Percentiles rank a stretch among this genome's conserved stretches.
phyloP scores from a whole-genome alignment of 2,797 vertebrate genomes.

The Melanotaenia pygmaea region DNA sequence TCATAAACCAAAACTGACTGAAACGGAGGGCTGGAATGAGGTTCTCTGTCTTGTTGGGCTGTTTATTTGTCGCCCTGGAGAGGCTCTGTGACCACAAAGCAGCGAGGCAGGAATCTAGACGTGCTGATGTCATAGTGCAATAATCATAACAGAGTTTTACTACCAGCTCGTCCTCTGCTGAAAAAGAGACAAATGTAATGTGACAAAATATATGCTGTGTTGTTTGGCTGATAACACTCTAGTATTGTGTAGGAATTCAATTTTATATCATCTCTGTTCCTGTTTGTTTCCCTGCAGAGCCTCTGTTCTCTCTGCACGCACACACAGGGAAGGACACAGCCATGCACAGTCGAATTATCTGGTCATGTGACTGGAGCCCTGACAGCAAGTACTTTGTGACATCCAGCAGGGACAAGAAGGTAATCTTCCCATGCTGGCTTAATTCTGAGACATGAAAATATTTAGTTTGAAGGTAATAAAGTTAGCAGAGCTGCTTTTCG shows the following conservation, averaged over 20 bases:
- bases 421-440: conserved; percentile 58
- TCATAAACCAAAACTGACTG: conserved; percentile 70
- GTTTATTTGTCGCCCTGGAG: conserved; percentile 55
- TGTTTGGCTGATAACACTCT: not conserved
- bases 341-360: conserved; percentile 94
- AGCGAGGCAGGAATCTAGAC: conserved; percentile 19
- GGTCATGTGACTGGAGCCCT: conserved; percentile 97
- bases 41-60: conserved; percentile 53
- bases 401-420: conserved; percentile 96
- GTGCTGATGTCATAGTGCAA: conserved; percentile 43
- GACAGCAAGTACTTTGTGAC: conserved; percentile 94
- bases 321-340: conserved; percentile 89
- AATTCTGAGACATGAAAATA: not conserved
- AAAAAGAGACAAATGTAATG: conserved; percentile 20
- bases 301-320: conserved; percentile 86
- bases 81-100: conserved; percentile 34
- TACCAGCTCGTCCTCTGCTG: conserved; percentile 26
- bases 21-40: conserved; percentile 55
- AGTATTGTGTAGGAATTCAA: not conserved
- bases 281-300: conserved; percentile 76
- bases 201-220: conserved; percentile 3
- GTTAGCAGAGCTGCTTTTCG: not conserved
- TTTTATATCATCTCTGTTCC: not conserved
- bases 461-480: conserved; percentile 13
- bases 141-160: conserved; percentile 40